Conservation (phyloP, 2,113 vertebrate genomes). For the Tupaia chinensis region DNA sequence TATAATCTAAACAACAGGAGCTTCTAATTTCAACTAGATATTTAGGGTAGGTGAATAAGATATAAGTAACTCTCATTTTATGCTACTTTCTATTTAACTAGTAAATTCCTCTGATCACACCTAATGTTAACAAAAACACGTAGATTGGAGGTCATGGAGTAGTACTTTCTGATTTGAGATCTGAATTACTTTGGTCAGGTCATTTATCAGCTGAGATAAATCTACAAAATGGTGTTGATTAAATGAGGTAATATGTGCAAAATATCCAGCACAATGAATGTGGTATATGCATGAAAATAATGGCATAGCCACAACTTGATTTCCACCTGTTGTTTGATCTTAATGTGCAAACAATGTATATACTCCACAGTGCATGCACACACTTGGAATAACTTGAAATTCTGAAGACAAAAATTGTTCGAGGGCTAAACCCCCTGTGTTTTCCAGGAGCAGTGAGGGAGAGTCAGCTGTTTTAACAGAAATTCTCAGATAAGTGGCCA, state of each 20-base stretch:
- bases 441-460: background rate
- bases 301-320: background rate
- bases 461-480: background rate
- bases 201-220: background rate
- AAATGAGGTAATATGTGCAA: background rate
- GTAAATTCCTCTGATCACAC: background rate
- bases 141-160: background rate
- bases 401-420: background rate
- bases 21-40: constrained; percentile 8
- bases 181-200: background rate
- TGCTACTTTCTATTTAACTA: background rate
- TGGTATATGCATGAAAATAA: background rate
- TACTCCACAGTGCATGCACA: too few species aligned
- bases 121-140: background rate
- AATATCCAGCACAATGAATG: too few species aligned
- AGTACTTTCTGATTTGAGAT: background rate
- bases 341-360: background rate
- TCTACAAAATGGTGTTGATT: background rate
- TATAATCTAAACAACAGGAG: constrained; percentile 1
- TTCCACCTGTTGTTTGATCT: background rate
- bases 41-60: constrained; percentile 29
- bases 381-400: background rate
- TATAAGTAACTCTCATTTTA: background rate
- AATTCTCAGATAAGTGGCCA: background rate
- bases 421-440: background rate